Base-by-base conservation (phyloP, 2,113 vertebrate species). In the Dendrocopos noguchii region DNA sequence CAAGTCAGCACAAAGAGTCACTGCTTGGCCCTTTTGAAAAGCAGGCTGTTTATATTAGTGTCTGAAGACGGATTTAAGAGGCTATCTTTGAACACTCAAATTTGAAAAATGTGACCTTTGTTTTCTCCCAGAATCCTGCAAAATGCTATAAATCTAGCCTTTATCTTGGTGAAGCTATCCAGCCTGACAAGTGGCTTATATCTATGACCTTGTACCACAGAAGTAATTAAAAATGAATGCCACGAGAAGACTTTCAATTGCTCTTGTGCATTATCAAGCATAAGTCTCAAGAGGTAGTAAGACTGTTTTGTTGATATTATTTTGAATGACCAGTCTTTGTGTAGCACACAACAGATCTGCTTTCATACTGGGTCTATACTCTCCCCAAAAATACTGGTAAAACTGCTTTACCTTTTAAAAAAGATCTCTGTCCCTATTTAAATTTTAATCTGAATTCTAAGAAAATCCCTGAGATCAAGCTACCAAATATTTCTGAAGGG, bases 191-290 rank as follows among this genome's bases (percentile, higher is more conserved):
- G 93, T 91, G 77, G 73, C 80, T 95, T 91, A 72, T 85, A 94
- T 93, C 86, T 73, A 18, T 79, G 87, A 93, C 88, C 91, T 93
- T 84, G 92, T 73, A 84, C 84, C 88, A 79, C 78, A 93, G 56
- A 93, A 94, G 80, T 84, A 93, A 95, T 96, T 95, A 95, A 94
- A 96, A 95, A 93, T 86, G 83, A 94, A 96, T 90, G 92, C 77
- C 88, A 93, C 14, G 74, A 88, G 94, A 93, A 95, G 95, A 95
- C 78, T 91, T 93, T 61, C 85, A 94, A 92, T 93, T 91, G 80
- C 91, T 93, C 85, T 91, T 55, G 87, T 84, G 63, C 71, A 77
- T 93, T 93, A 96, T 88, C 80, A 94, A 93, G 66, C 70, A 0
- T 22, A 88, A 92, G 86, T 88, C 95, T 81, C 92, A 56, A 92